Evolutionary conservation across 2,888 invertebrate genomes (phyloP), one percentile per base, ranked within the genome.

Genomic region (Cheilosia vernalis): DNA sequence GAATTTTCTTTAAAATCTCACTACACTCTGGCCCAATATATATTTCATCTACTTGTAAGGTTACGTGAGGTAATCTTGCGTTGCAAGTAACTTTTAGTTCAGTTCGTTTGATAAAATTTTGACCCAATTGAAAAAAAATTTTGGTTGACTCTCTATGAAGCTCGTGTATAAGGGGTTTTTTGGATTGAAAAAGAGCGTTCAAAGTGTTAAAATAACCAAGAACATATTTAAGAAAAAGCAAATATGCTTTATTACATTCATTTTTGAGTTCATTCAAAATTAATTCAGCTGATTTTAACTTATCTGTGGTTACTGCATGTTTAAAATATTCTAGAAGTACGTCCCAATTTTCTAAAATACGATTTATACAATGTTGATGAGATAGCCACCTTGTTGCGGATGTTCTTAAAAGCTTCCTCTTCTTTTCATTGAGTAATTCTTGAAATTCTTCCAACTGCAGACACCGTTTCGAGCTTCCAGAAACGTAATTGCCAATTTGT

Each of bases 161-260:
- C 10, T 61, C 66, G 78, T 88, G 87, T 51, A 88, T 78, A 64
- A 87, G 61, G 13, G 72, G 40, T 17, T 67, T 86, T 74, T 87
- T 85, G 6, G 79, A 80, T 78, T 87, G 87, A 67, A 88, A 88
- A 33, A 88, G 58, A 13, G 87, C 80, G 69, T 88, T 88, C 19
- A 87, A 67, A 1, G 66, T 55, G 70, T 88, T 88, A 42, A 88
- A 87, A 67, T 70, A 88, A 51, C 74, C 85, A 19, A 87, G 67
- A 13, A 81, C 82, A 64, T 87, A 88, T 51, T 87, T 87, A 9
- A 85, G 60, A 80, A 87, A 88, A 37, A 74, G 58, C 7, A 88
- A 80, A 72, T 88, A 88, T 13, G 73, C 77, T 55, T 88, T 87
- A 27, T 64, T 84, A 47, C 70, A 77, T 53, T 77, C 44, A 24